These are phyloP conservation scores for Panagrolaimus sp. DNA, from an alignment of 1,140 invertebrate species.

Conservation along the genomic window DNA sequence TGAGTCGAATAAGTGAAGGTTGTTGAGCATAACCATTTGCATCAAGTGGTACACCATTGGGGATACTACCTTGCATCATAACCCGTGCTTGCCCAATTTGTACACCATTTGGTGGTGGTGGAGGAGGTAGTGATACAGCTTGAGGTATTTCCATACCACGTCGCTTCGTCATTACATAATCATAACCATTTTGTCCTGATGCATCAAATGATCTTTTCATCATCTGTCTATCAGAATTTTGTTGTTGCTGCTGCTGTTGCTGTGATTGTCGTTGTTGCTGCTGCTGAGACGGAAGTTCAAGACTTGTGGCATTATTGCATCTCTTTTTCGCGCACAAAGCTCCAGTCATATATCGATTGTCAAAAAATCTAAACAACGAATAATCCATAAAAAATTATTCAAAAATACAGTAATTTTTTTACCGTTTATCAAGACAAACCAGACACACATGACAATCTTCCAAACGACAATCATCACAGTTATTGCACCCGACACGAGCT, in stretches of 20 bases:
- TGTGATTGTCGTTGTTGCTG: conserved; percentile 13
- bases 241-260: not conserved
- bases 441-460: conserved; percentile 54
- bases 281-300: conserved; percentile 39
- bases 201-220: conserved; percentile 21
- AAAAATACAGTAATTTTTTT: not conserved
- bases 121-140: conserved; percentile 11
- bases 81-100: not conserved
- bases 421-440: conserved; percentile 55
- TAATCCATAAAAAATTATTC: not conserved
- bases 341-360: conserved; percentile 56
- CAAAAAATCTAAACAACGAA: conserved; percentile 46
- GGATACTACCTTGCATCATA: conserved; percentile 14
- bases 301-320: conserved; percentile 53
- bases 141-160: conserved; percentile 14
- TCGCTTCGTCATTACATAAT: conserved; percentile 21
- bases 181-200: conserved; percentile 20
- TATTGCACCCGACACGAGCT: conserved; percentile 52
- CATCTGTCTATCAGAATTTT: conserved; percentile 11
- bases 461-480: conserved; percentile 54
- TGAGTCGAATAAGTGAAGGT: conserved; percentile 1
- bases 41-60: not conserved
- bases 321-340: conserved; percentile 57
- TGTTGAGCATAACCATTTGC: not conserved
- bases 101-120: conserved; percentile 10